Conservation (phyloP, 2,113 vertebrate genomes). For the Dasyornis broadbenti region DNA sequence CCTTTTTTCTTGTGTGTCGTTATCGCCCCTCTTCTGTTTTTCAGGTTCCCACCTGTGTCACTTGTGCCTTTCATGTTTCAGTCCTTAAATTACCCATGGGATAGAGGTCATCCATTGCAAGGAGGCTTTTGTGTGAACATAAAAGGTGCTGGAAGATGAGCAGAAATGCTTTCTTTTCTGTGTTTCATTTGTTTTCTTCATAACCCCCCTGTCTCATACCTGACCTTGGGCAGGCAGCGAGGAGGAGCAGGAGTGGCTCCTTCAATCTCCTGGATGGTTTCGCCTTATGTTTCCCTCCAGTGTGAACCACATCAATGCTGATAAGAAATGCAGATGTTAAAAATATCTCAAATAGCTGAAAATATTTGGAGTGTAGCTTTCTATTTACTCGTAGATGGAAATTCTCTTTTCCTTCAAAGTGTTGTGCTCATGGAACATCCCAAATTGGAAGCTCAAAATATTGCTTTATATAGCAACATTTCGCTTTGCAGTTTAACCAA, state of each 20-base stretch:
- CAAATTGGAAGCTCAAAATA: slow-evolving; percentile 39
- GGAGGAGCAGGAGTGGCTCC: neutral
- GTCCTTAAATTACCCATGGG: neutral
- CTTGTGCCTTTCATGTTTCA: neutral
- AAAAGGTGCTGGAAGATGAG: neutral
- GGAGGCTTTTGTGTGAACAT: neutral
- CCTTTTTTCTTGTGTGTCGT: neutral
- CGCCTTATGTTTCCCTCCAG: neutral
- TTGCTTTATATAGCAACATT: slow-evolving; percentile 62
- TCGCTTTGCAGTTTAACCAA: slow-evolving; percentile 29
- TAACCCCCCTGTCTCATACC: neutral
- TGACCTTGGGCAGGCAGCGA: neutral
- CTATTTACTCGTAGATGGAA: slow-evolving; percentile 16
- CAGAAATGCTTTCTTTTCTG: neutral
- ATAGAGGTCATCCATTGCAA: neutral
- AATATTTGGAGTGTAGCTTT: neutral
- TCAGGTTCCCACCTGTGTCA: neutral
- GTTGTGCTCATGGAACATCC: slow-evolving; percentile 16
- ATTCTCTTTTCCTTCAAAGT: slow-evolving; percentile 15
- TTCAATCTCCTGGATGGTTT: neutral
- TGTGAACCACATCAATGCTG: neutral
- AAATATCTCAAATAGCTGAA: slow-evolving; percentile 26
- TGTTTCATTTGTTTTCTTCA: neutral
- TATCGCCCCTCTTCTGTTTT: neutral
- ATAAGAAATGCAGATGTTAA: slow-evolving; percentile 19